Base-by-base conservation (phyloP, 2,888 invertebrate genomes). In the Eupithecia centaureata region DNA sequence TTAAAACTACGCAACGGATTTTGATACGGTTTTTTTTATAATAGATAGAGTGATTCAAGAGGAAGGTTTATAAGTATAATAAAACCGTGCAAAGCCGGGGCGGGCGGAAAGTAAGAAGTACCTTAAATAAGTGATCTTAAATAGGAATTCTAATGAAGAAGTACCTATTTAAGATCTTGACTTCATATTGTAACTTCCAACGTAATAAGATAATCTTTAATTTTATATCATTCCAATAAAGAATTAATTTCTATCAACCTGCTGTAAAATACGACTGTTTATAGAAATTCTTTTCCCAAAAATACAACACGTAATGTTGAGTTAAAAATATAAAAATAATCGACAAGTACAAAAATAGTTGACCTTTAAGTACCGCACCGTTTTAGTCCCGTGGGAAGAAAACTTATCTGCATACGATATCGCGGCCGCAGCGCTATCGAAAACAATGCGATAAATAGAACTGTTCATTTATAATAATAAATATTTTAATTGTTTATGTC, bases 381-480 rank as follows among this genome's bases (percentile, higher is more conserved):
- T 67, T 47, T 73, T 47, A 78, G 83, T 88, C 88, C 90, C 91
- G 91, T 91, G 91, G 91, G 91, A 91, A 91, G 89, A 88, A 87
- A 83, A 69, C 73, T 84, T 91, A 91, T 91, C 90, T 79, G 77
- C 75, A 61, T 74, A 73, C 70, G 82, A 86, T 87, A 89, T 82
- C 82, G 84, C 80, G 79, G 80, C 82, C 82, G 79, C 81, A 77
- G 79, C 77, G 66, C 76, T 83, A 84, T 84, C 84, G 77, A 66
- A 68, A 77, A 76, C 81, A 83, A 79, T 78, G 78, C 77, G 87
- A 87, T 81, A 83, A 76, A 80, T 68, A 69, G 54, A 65, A 63
- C 63, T 58, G 66, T 57, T 60, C 71, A 73, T 73, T 65, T 70
- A 75, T 69, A 65, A 74, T 71, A 75, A 72, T 75, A 75, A 76